Base-by-base conservation (phyloP, 2,888 invertebrate genomes). In the Drosophila peninsularis region DNA sequence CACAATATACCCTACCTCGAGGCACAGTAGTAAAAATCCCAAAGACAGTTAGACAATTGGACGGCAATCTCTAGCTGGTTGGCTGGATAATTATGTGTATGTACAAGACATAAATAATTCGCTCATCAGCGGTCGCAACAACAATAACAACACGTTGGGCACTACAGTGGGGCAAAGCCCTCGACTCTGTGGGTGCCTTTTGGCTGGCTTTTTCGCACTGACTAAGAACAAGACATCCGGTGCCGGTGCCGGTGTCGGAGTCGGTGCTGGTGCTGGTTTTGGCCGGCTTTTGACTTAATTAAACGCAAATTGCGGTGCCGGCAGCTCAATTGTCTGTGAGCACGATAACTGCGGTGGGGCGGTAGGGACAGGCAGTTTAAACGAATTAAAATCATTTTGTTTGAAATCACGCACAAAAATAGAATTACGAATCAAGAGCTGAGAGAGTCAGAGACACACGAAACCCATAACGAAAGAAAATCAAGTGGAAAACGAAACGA, bases 61-160 rank as follows among this genome's bases (percentile, higher is more conserved):
- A 52, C 66, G 54, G 81, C 36, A 49, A 68, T 58, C 36, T 63
- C 47, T 41, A 39, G 61, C 24, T 67, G 64, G 39, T 49, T 73
- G 68, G 64, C 62, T 76, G 69, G 88, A 82, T 88, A 83, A 83
- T 83, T 87, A 83, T 83, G 89, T 88, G 78, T 88, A 88, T 45
- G 71, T 77, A 88, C 88, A 86, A 82, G 71, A 82, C 68, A 86
- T 83, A 88, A 83, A 88, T 88, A 83, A 83, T 88, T 83, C 73
- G 83, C 80, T 80, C 78, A 71, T 66, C 79, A 74, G 49, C 70
- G 67, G 53, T 81, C 68, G 55, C 71, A 78, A 45, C 52, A 77
- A 37, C 44, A 75, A 54, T 21, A 62, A 39, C 2, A 64, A n/a
- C 32, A 44, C 34, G 41, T 50, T 19, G 60, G 32, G 1, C 45